phyloP scores from a whole-genome alignment of 2,888 invertebrate genomes.

The Ferdinandea cuprea region DNA sequence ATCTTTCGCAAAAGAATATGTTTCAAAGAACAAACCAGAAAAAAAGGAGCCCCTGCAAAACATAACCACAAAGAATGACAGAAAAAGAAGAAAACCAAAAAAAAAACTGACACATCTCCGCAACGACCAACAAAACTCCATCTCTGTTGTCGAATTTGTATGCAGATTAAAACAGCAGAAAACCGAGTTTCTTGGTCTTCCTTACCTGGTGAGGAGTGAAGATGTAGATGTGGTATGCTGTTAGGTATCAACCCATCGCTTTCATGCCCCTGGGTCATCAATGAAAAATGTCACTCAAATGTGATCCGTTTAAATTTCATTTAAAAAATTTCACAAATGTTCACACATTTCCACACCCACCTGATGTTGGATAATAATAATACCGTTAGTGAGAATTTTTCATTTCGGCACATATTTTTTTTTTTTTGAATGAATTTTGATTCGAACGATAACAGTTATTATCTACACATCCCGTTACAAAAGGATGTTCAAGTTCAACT shows the following conservation, averaged over 20 bases:
- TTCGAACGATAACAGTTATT: conserved; percentile 20
- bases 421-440: conserved; percentile 21
- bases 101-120: conserved; percentile 9
- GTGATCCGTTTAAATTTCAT: conserved; percentile 59
- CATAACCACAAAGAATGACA: conserved; percentile 33
- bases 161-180: conserved; percentile 48
- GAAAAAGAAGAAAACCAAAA: neutral
- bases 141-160: conserved; percentile 9
- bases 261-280: conserved; percentile 29
- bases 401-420: conserved; percentile 27
- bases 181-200: conserved; percentile 31
- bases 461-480: no score
- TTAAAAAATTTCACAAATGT: conserved; percentile 35
- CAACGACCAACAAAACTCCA: conserved; percentile 29
- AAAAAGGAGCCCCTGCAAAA: neutral
- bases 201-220: conserved; percentile 1
- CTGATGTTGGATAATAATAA: conserved; percentile 47
- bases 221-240: no score
- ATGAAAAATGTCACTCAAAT: conserved; percentile 26
- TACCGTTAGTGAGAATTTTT: conserved; percentile 14
- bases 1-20: conserved; percentile 11
- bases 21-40: neutral
- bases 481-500: no score
- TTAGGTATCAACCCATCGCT: conserved; percentile 5
- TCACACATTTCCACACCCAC: conserved; percentile 4